Evolutionary conservation across 2,113 vertebrate species (phyloP).

Genomic region (Hucho hucho): DNA sequence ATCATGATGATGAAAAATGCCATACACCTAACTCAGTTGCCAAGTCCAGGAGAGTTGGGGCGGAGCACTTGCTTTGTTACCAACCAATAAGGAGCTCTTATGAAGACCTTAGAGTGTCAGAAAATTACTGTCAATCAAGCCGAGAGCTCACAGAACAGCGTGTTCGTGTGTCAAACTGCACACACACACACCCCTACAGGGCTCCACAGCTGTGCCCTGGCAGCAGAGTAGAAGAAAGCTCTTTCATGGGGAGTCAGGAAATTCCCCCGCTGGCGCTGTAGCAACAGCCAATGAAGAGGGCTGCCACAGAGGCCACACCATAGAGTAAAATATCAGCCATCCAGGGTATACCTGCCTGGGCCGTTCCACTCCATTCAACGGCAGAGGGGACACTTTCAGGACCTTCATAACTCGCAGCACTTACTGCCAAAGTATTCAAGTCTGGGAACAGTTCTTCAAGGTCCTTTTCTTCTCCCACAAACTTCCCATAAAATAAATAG

Average conservation of each 20-base stretch:
- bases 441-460: neutral
- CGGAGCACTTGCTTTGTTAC: too few species aligned
- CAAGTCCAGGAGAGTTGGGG: neutral
- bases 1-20: too few species aligned
- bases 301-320: too few species aligned
- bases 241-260: constrained; percentile 18
- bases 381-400: neutral
- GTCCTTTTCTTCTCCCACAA: neutral
- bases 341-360: too few species aligned
- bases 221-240: constrained; percentile 16
- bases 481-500: neutral
- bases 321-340: too few species aligned
- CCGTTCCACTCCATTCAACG: too few species aligned
- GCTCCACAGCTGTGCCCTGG: constrained; percentile 26
- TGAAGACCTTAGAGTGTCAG: constrained; percentile 49
- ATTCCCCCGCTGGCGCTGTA: neutral
- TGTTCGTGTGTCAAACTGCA: neutral
- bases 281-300: too few species aligned
- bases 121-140: neutral
- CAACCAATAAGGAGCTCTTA: too few species aligned
- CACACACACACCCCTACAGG: neutral
- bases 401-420: neutral
- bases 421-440: constrained; percentile 1
- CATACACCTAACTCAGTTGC: too few species aligned
- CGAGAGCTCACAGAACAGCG: neutral